phyloP scores from a whole-genome alignment of 1,140 invertebrate species.

The Lamellibrachia luymesi region DNA sequence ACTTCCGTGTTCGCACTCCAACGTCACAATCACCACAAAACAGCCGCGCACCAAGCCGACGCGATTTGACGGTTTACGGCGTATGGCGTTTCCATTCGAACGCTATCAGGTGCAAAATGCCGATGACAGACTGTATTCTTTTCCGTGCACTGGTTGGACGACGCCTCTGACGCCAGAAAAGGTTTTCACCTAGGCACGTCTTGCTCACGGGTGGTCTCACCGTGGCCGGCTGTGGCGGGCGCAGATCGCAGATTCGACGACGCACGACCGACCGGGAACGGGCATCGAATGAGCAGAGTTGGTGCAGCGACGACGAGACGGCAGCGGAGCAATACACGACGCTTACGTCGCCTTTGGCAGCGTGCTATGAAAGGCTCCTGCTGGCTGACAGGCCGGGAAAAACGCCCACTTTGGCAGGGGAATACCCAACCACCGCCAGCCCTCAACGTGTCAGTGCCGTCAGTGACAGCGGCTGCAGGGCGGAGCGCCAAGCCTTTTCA shows the following conservation, averaged over 20 bases:
- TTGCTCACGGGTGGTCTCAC: neutral
- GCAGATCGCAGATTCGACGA: neutral
- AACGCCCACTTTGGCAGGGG: conserved; percentile 2
- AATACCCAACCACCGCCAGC: neutral
- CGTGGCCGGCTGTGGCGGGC: neutral
- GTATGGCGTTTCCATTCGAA: neutral
- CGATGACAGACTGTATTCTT: neutral
- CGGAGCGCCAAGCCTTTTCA: neutral
- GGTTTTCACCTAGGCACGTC: neutral
- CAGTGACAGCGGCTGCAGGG: neutral
- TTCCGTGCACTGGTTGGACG: neutral
- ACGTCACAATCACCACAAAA: neutral
- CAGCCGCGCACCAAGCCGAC: neutral
- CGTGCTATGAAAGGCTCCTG: neutral
- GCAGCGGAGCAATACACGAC: neutral
- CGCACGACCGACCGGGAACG: neutral
- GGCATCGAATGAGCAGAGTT: neutral
- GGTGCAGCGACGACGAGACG: neutral
- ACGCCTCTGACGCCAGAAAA: neutral
- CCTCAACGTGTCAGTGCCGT: neutral
- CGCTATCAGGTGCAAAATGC: neutral
- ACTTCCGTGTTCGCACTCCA: neutral
- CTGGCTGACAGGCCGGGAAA: neutral
- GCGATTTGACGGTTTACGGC: neutral
- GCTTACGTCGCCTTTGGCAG: neutral